Evolutionary conservation across 2,888 invertebrate species (phyloP), one percentile per base, ranked within the genome.

Genomic region (Caenorhabditis afra): DNA sequence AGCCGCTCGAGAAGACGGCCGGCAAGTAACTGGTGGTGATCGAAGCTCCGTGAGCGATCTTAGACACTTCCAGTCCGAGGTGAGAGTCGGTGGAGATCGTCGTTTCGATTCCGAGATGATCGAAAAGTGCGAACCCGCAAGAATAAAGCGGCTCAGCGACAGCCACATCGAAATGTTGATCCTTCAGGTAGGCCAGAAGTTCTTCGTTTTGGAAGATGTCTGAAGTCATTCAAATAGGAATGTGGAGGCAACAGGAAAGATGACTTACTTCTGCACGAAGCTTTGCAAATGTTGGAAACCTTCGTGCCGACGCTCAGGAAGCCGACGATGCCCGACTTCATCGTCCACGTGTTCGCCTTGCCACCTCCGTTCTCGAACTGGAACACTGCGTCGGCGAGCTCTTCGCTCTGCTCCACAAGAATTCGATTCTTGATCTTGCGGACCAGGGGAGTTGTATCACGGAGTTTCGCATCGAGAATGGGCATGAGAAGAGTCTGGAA

Each of bases 141-240:
- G 75, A 62, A 50, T 73, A 71, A n/a, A 85, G 66, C 0, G 82
- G 79, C 41, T 86, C 85, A 1, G 81, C 66, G 41, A 86, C 65
- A n/a, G 79, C 85, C 11, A 84, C 79, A 20, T 86, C 86, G 29
- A 82, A 86, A 49, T 81, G 79, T 47, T 84, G 73, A 3, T 62
- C 75, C 16, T 61, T 73, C 14, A 86, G 53, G 8, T 76, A 66
- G 8, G 78, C 66, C 18, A 86, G 52, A 3, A 86, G 76, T 11
- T 68, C 66, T 41, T 78, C 53, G 53, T 83, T 73, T 53, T 71
- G 59, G 44, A 84, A 58, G 22, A 80, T 35, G 58, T 79, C 79
- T 82, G 47, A 45, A 75, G 68, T 20, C 14, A 18, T 45, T 20
- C 10, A 22, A 10, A 22, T 37, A 14, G 5, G 4, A 18, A 29